phyloP scores from a whole-genome alignment of 2,888 invertebrate genomes.

The Troides oblongomaculatus region DNA sequence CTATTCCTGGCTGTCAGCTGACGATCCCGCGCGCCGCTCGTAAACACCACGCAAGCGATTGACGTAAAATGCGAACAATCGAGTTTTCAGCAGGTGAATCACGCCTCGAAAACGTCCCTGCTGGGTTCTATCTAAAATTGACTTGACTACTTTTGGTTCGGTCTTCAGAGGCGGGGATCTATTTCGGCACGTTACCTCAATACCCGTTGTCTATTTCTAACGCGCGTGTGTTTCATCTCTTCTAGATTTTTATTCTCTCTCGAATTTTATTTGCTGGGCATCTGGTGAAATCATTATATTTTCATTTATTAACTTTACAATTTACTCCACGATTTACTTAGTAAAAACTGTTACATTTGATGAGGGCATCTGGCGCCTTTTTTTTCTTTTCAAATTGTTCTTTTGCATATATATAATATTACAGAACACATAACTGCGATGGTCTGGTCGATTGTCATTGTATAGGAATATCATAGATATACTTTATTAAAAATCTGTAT shows the following conservation, averaged over 20 bases:
- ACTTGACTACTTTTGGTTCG: constrained; percentile 78
- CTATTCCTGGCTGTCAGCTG: constrained; percentile 79
- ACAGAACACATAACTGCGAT: neutral
- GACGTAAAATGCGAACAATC: constrained; percentile 79
- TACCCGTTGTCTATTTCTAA: constrained; percentile 68
- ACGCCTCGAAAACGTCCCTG: constrained; percentile 74
- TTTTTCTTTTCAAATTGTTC: neutral
- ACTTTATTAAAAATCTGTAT: constrained; percentile 26
- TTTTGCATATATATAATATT: neutral
- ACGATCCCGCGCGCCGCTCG: constrained; percentile 67
- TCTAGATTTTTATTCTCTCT: constrained; percentile 42
- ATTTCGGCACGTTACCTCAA: constrained; percentile 71
- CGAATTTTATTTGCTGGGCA: constrained; percentile 16
- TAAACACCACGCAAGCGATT: constrained; percentile 78
- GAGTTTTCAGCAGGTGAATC: constrained; percentile 79
- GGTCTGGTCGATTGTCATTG: neutral
- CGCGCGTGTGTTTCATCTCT: constrained; percentile 58
- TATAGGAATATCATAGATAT: neutral
- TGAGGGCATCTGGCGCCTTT: neutral
- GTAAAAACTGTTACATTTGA: constrained; percentile 8
- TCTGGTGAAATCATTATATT: constrained; percentile 7
- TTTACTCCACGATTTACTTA: constrained; percentile 11
- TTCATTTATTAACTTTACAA: constrained; percentile 19
- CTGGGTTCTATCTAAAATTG: constrained; percentile 72
- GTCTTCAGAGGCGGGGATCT: constrained; percentile 76